Conservation (phyloP, 2,888 invertebrate species). For the Parnassius smintheus region DNA sequence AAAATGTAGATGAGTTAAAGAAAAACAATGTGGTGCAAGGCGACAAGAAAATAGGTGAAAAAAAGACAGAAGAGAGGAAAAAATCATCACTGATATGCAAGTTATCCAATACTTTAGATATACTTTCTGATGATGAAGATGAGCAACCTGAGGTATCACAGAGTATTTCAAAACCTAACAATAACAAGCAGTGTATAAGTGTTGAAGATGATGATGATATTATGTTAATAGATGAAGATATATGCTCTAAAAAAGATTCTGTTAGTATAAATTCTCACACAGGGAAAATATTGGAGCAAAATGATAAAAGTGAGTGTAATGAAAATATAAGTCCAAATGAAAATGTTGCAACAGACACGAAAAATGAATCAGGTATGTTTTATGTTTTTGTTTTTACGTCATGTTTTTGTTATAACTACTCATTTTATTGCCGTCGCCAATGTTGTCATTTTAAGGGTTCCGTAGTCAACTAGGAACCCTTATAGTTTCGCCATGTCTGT, state of each 20-base stretch:
- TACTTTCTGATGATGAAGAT: conserved; percentile 69
- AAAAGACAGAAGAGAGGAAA: conserved; percentile 1
- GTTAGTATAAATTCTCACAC: conserved; percentile 2
- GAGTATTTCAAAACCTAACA: conserved; percentile 20
- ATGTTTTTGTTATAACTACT: neutral
- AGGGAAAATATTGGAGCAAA: conserved; percentile 14
- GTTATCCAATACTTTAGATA: conserved; percentile 63
- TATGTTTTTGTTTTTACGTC: neutral
- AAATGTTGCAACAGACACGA: conserved; percentile 2
- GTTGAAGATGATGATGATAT: conserved; percentile 71
- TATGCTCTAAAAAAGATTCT: conserved; percentile 17
- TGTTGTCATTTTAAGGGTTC: too few relatives aligned
- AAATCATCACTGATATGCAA: conserved; percentile 44
- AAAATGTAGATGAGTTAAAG: conserved; percentile 19
- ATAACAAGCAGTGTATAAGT: conserved; percentile 55
- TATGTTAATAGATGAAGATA: conserved; percentile 67
- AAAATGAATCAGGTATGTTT: conserved; percentile 9
- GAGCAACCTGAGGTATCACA: conserved; percentile 35
- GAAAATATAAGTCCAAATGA: conserved; percentile 24
- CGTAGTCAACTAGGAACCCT: too few relatives aligned
- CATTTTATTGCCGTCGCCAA: too few relatives aligned
- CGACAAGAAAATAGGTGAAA: conserved; percentile 1
- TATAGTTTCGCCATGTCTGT: too few relatives aligned
- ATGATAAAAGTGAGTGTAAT: conserved; percentile 33
- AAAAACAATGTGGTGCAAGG: conserved; percentile 18